Conservation (phyloP, 1,140 invertebrate genomes). For the Belonocnema kinseyi region DNA sequence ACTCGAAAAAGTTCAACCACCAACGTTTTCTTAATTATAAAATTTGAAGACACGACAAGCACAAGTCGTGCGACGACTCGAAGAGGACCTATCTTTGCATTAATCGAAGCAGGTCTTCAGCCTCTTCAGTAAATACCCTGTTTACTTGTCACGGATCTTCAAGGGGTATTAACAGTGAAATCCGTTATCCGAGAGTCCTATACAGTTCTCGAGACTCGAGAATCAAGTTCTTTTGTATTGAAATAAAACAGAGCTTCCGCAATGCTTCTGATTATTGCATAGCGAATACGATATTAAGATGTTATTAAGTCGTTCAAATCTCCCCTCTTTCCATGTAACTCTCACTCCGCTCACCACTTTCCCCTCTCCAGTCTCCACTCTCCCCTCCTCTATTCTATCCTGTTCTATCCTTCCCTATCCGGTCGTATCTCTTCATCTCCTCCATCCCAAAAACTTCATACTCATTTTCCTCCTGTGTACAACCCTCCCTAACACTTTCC, state of each 20-base stretch:
- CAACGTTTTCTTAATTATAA: neutral
- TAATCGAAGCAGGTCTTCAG: conserved; percentile 29
- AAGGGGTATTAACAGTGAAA: conserved; percentile 18
- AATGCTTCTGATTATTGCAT: neutral
- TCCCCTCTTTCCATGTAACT: too few relatives aligned
- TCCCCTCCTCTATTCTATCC: too few relatives aligned
- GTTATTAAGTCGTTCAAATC: too few relatives aligned
- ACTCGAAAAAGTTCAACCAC: neutral
- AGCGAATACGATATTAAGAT: too few relatives aligned
- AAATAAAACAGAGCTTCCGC: neutral
- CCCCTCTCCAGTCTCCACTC: too few relatives aligned
- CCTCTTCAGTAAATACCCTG: conserved; percentile 1
- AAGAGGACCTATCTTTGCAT: conserved; percentile 25
- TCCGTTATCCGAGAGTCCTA: neutral
- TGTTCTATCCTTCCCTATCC: too few relatives aligned
- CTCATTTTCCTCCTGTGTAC: too few relatives aligned
- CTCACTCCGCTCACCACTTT: too few relatives aligned
- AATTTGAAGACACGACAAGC: neutral
- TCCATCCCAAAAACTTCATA: too few relatives aligned
- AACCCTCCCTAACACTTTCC: too few relatives aligned
- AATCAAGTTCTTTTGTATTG: conserved; percentile 21
- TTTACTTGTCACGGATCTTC: conserved; percentile 1
- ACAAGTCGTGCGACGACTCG: conserved; percentile 1
- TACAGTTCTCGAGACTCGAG: conserved; percentile 16
- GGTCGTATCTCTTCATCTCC: too few relatives aligned